Evolutionary conservation across 2,113 vertebrate genomes (phyloP).

Genomic region (Osmerus mordax): DNA sequence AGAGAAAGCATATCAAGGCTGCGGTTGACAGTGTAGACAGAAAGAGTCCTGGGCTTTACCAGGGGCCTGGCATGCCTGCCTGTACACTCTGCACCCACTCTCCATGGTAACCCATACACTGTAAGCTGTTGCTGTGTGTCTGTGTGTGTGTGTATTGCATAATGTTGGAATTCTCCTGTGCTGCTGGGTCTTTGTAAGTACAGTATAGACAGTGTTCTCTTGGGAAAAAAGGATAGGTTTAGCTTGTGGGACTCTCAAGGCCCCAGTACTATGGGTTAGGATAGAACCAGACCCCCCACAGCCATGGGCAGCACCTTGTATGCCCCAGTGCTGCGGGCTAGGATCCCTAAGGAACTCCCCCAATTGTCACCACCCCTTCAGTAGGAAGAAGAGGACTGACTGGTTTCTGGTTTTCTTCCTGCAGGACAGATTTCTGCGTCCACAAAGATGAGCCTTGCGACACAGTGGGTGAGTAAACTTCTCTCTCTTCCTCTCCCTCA

Average conservation of each 20-base stretch:
- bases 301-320: no score
- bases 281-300: no score
- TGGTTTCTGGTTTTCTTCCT: slow-evolving; percentile 48
- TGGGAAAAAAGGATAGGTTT: no score
- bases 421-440: slow-evolving; percentile 97
- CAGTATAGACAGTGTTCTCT: no score
- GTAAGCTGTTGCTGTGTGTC: neutral
- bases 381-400: neutral
- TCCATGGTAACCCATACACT: neutral
- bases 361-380: neutral
- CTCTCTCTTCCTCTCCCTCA: neutral
- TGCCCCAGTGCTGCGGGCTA: no score
- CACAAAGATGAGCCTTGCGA: slow-evolving; percentile 98
- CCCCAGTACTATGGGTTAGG: no score
- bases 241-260: no score
- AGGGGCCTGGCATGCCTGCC: neutral
- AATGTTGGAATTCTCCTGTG: neutral
- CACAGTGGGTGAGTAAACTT: slow-evolving; percentile 88
- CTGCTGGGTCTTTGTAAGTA: neutral
- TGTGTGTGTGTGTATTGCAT: neutral
- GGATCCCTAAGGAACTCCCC: no score
- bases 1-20: neutral
- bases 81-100: neutral
- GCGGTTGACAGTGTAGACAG: slow-evolving; percentile 12
- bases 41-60: neutral